Percentiles rank a stretch among this genome's conserved stretches.
Conservation (phyloP, 2,888 invertebrate genomes). For the Notodonta dromedarius region DNA sequence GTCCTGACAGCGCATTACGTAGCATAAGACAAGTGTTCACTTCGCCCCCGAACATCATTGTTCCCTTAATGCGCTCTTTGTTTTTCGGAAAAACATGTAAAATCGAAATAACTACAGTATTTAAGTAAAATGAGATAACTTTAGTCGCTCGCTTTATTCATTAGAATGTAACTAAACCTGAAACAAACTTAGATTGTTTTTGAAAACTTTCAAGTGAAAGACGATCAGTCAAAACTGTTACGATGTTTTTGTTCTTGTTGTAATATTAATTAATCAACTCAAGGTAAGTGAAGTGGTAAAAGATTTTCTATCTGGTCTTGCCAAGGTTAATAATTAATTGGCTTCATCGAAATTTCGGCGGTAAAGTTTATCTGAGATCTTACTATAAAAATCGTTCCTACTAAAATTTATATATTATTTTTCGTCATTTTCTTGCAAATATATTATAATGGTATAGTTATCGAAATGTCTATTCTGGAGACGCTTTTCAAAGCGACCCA, state of each 20-base stretch:
- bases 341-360: neutral
- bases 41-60: conserved; percentile 62
- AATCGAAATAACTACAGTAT: conserved; percentile 30
- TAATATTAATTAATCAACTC: conserved; percentile 2
- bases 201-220: conserved; percentile 34
- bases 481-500: conserved; percentile 10
- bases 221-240: conserved; percentile 20
- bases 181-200: conserved; percentile 28
- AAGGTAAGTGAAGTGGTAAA: neutral
- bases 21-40: conserved; percentile 76
- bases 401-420: too few relatives aligned
- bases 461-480: neutral
- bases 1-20: conserved; percentile 74
- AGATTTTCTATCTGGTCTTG: neutral
- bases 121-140: conserved; percentile 27
- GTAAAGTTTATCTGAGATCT: neutral
- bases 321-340: neutral
- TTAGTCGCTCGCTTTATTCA: conserved; percentile 24
- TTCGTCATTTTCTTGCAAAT: too few relatives aligned
- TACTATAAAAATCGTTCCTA: neutral
- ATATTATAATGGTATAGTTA: too few relatives aligned
- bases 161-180: conserved; percentile 22
- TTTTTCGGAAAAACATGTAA: conserved; percentile 44
- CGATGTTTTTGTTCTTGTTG: conserved; percentile 15
- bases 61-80: conserved; percentile 58